Percentiles rank a stretch among this genome's conserved stretches.
These are phyloP conservation scores for Apocrypta bakeri DNA, from an alignment of 1,140 invertebrate genomes.

Conservation along the genomic window DNA sequence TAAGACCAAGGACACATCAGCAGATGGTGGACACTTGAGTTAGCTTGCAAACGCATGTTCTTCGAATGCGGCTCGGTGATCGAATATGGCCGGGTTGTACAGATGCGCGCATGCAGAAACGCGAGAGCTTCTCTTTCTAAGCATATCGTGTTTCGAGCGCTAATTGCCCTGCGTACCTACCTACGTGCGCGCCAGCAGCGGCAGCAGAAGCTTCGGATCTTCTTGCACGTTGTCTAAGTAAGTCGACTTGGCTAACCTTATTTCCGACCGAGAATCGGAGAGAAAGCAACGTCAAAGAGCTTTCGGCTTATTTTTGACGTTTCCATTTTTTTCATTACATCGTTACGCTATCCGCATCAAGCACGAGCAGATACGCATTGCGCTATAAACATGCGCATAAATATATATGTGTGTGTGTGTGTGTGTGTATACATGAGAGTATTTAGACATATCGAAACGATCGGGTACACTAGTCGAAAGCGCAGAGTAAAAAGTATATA, in stretches of 20 bases:
- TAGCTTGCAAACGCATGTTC: conserved; percentile 15
- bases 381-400: too few relatives aligned
- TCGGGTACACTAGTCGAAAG: too few relatives aligned
- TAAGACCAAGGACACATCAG: background rate
- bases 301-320: background rate
- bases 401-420: too few relatives aligned
- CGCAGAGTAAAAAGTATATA: background rate
- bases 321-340: background rate
- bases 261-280: background rate
- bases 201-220: background rate
- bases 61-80: conserved; percentile 35
- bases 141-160: conserved; percentile 47
- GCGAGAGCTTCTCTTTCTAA: conserved; percentile 5
- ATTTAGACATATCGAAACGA: too few relatives aligned
- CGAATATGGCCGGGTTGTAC: conserved; percentile 28
- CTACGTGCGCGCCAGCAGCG: background rate
- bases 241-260: background rate
- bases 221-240: background rate
- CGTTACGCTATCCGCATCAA: too few relatives aligned
- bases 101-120: background rate
- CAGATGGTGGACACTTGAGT: conserved; percentile 47
- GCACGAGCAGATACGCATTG: too few relatives aligned
- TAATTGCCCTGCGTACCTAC: conserved; percentile 35
- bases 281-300: too few relatives aligned
- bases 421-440: too few relatives aligned